A percentile compares a stretch with the other conserved stretches of the same genome.
Conservation (phyloP, 2,113 vertebrate genomes). For the Caracal caracal region DNA sequence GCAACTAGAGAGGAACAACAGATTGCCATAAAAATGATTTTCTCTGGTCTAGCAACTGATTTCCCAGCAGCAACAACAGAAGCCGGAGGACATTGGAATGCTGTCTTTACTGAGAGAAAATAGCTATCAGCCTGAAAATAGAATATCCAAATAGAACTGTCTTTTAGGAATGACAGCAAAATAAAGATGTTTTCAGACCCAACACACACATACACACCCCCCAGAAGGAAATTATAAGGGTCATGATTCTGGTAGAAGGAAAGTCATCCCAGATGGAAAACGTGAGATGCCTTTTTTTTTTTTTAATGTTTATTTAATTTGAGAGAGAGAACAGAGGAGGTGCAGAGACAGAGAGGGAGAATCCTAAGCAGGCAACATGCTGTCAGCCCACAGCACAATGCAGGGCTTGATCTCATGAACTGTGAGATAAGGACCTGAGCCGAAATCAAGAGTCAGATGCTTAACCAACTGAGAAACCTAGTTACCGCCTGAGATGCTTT, state of each 20-base stretch:
- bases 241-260: constrained; percentile 8
- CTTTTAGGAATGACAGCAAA: constrained; percentile 24
- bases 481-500: neutral
- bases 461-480: too few species aligned
- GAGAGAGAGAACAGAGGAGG: too few species aligned
- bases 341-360: too few species aligned
- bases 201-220: neutral
- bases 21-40: constrained; percentile 53
- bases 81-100: constrained; percentile 45
- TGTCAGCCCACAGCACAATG: too few species aligned
- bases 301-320: too few species aligned
- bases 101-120: constrained; percentile 46
- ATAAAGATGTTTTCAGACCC: neutral
- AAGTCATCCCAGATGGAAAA: constrained; percentile 35
- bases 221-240: neutral
- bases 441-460: too few species aligned
- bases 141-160: constrained; percentile 17
- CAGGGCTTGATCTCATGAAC: too few species aligned
- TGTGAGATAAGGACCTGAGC: too few species aligned
- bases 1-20: constrained; percentile 36
- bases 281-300: neutral
- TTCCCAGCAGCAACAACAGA: constrained; percentile 49
- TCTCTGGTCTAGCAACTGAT: constrained; percentile 35
- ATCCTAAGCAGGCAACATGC: too few species aligned
- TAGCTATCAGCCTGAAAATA: constrained; percentile 48